Percentiles rank a stretch among this genome's conserved stretches.
phyloP scores from a whole-genome alignment of 1,140 invertebrate genomes.

The Luehdorfia chinensis region DNA sequence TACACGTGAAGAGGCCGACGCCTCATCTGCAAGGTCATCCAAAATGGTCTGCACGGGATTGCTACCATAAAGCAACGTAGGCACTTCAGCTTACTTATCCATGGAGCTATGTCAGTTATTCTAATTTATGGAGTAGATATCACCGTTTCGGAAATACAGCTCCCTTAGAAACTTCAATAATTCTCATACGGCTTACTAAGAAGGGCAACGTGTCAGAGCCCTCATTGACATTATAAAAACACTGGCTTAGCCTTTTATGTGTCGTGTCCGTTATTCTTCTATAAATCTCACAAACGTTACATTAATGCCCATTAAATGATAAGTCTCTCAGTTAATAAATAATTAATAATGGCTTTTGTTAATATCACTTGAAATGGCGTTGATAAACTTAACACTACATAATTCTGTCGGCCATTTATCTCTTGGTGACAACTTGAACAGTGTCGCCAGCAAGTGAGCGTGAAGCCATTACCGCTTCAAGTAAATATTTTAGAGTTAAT shows the following conservation, averaged over 20 bases:
- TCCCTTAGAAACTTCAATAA: too few species aligned
- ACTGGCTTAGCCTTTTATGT: neutral
- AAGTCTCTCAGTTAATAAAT: constrained; percentile 5
- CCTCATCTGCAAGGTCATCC: too few species aligned
- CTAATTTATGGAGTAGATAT: too few species aligned
- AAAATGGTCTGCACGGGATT: too few species aligned
- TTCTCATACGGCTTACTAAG: too few species aligned
- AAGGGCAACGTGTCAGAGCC: too few species aligned
- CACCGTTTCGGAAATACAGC: too few species aligned
- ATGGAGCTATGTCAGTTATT: too few species aligned
- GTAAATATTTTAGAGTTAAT: constrained; percentile 14
- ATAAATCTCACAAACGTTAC: neutral
- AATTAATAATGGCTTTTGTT: constrained; percentile 4
- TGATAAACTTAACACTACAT: constrained; percentile 53
- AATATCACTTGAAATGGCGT: constrained; percentile 15
- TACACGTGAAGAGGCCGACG: too few species aligned
- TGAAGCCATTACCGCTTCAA: constrained; percentile 18
- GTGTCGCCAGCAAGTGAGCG: constrained; percentile 48
- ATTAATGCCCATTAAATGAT: neutral
- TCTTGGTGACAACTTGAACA: constrained; percentile 54
- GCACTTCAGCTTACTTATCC: too few species aligned
- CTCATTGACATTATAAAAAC: neutral
- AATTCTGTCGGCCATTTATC: constrained; percentile 53
- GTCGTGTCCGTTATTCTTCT: neutral
- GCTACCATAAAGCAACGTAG: too few species aligned